Base-by-base conservation (phyloP, 2,113 vertebrate genomes). In the Corynorhinus townsendii region DNA sequence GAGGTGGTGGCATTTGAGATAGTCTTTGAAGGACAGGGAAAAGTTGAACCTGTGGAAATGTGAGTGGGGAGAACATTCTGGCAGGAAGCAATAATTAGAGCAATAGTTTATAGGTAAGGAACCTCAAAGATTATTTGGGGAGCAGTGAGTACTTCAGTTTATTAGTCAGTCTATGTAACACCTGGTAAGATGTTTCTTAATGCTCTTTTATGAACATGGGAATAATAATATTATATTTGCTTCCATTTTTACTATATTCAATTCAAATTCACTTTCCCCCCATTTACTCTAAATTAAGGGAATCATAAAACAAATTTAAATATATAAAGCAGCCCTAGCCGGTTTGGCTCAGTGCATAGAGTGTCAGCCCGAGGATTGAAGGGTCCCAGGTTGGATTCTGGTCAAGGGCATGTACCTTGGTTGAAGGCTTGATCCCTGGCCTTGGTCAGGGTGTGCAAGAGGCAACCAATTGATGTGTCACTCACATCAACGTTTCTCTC, bases 241-340 rank as follows among this genome's bases (percentile, higher is more conserved):
- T 92, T 86, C 72, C 2, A 40, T 35, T 76, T 86, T 87, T 59
- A 81, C 49, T 54, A 9, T 81, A 86, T 52, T 86, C 26, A 76
- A 59, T 59, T 88, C 38, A 54, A 56, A 59, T 94, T 90, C 12
- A 82, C 38, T 40, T 76, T 45, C 72, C 56, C 35, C 11, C 5
- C 8, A 9, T 59, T 92, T 80, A 76, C 26, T 71, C 12, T 40
- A 54, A 88, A 49, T 77, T 75, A 79, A 86, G 80, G 47, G 49
- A 59, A 66, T 79, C 76, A 80, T 79, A 86, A 84, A 71, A 86
- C 35, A 33, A 40, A 59, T 26, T 92, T 90, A 80, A 96, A 83
- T 89, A 83, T 35, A 68, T 52, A 92, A 89, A 88, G 12, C 49
- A 76, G 64, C 59, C 59, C 24, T 62, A 62, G 10, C 59, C 11